Evolutionary conservation across 2,113 vertebrate species (phyloP), one percentile per base, ranked within the genome.

Genomic region (Mus pahari): DNA sequence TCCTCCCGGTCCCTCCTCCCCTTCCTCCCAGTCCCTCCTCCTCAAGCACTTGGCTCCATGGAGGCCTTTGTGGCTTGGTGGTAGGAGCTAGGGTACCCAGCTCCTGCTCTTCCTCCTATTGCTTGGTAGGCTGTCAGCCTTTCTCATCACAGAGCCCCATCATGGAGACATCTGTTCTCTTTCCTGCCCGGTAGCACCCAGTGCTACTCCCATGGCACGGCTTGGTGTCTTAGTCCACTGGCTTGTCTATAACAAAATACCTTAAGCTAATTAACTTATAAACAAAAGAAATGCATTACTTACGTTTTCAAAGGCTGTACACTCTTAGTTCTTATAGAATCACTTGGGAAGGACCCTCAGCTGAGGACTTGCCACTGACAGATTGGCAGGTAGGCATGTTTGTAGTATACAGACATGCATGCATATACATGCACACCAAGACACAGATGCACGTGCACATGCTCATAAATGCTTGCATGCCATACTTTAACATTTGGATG

Each of bases 1-100:
- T 70, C 42, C 1, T 36, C 16, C 1, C 2, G 0, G 19, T 3
- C 42, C 16, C 55, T 14, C 17, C 2, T n/a, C n/a, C n/a, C 7
- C n/a, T 45, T 70, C 42, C 1, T 36, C 16, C 1, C 2, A 0
- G 19, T 3, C 42, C 16, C 55, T 14, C 17, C 2, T 22, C 22
- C 64, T 71, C 13, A 11, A 71, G 60, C 31, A 4, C 28, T 70
- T 66, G 75, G 70, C n/a, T 66, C 68, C 39, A 84, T 5, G 53
- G 62, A 89, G 1, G 9, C 3, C 64, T 60, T 10, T 10, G 22
- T 4, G 31, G 33, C 33, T 22, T n/a, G 7, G 4, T 45, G 48
- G 13, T 16, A 14, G 68, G n/a, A 22, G n/a, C 26, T 13, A 0
- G 50, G 36, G 7, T 31, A 31, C 33, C 71, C 60, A 28, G n/a